These are phyloP conservation scores for Pelobates fuscus DNA, from an alignment of 2,113 vertebrate species.

Conservation along the genomic window DNA sequence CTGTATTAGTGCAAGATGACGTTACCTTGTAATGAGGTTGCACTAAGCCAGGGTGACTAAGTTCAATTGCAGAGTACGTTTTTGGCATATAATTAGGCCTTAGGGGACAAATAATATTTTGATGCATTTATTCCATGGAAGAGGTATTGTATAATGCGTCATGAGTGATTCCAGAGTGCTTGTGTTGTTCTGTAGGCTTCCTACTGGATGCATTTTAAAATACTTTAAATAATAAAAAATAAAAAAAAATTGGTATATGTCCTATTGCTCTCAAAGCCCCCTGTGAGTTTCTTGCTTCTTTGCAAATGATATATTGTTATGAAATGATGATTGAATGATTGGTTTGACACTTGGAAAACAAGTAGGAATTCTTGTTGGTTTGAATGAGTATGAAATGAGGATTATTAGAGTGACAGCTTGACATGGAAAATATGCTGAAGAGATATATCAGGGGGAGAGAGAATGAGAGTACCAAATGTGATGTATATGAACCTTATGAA, in stretches of 20 bases:
- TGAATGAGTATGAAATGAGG: slow-evolving; percentile 10
- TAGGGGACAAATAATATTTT: slow-evolving; percentile 37
- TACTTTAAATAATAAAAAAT: slow-evolving; percentile 36
- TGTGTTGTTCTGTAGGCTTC: slow-evolving; percentile 26
- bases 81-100: slow-evolving; percentile 45
- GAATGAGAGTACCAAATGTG: neutral
- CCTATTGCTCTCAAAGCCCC: slow-evolving; percentile 37
- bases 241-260: slow-evolving; percentile 31
- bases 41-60: slow-evolving; percentile 3
- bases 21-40: slow-evolving; percentile 14
- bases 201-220: slow-evolving; percentile 32
- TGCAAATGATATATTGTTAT: slow-evolving; percentile 36
- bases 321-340: slow-evolving; percentile 40
- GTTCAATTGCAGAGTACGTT: slow-evolving; percentile 19
- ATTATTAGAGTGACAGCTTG: slow-evolving; percentile 39
- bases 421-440: slow-evolving; percentile 21
- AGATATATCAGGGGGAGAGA: neutral
- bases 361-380: slow-evolving; percentile 35
- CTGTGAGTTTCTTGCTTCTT: slow-evolving; percentile 22
- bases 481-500: neutral
- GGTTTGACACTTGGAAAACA: slow-evolving; percentile 40
- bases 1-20: slow-evolving; percentile 4
- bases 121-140: slow-evolving; percentile 24
- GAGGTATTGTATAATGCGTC: slow-evolving; percentile 20
- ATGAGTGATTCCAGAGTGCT: slow-evolving; percentile 29